Percentiles rank a stretch among this genome's conserved stretches.
Evolutionary conservation across 2,797 vertebrate species (phyloP).

Genomic region (Pteropus rufus): DNA sequence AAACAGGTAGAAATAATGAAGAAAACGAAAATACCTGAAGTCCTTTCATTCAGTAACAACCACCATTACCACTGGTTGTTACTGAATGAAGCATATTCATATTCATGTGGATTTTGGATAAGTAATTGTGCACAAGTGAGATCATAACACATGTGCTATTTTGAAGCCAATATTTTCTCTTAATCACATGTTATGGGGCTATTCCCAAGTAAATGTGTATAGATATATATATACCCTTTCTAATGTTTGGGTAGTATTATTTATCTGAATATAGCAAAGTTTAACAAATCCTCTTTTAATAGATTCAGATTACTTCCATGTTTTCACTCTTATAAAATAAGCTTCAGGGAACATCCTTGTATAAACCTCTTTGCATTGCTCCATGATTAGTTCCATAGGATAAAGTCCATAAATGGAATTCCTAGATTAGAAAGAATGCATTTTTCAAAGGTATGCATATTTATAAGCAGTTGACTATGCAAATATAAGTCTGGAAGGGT

Average conservation of each 20-base stretch:
- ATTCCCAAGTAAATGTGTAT: background rate
- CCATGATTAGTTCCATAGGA: background rate
- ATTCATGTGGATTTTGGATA: background rate
- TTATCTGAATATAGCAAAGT: background rate
- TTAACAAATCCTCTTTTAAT: background rate
- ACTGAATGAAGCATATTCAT: background rate
- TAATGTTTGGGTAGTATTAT: background rate
- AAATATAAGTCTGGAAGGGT: background rate
- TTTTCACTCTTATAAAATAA: background rate
- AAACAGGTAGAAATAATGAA: background rate
- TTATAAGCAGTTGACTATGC: background rate
- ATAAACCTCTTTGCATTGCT: background rate
- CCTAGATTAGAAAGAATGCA: background rate
- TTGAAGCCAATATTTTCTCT: background rate
- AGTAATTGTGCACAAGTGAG: background rate
- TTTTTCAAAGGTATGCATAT: background rate
- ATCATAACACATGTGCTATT: background rate
- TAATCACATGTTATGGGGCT: background rate
- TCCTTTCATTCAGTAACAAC: conserved; percentile 10
- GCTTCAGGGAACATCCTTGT: background rate
- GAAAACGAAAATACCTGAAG: background rate
- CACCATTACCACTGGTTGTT: background rate
- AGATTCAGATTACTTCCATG: background rate
- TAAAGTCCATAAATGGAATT: background rate
- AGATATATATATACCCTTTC: background rate